These are phyloP conservation scores for Axinella damicornis DNA, from an alignment of 37 sponge, comb jelly and placozoan genomes.

Conservation along the genomic window DNA sequence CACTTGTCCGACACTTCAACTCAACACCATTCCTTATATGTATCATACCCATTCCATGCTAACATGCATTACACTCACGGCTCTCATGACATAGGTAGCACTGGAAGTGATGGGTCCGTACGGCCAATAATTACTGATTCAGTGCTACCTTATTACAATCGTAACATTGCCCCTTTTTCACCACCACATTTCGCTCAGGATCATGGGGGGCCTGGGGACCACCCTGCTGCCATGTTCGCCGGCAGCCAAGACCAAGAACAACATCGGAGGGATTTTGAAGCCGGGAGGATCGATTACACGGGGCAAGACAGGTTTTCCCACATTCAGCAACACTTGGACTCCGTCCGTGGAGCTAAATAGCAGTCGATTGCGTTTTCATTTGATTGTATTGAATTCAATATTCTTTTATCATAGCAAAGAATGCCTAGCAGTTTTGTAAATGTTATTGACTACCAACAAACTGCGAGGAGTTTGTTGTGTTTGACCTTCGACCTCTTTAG, in stretches of 20 bases:
- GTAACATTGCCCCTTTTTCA: background rate
- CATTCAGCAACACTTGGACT: constrained; percentile 21
- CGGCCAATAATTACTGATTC: constrained; percentile 36
- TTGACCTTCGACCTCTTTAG: too few species aligned
- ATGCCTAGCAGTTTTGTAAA: too few species aligned
- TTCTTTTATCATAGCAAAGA: too few species aligned
- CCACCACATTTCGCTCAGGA: constrained; percentile 7
- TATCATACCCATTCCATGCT: background rate
- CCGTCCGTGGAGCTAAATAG: background rate
- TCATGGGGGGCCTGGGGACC: background rate
- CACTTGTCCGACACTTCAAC: too few species aligned
- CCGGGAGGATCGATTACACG: constrained; percentile 38
- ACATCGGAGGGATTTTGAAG: constrained; percentile 18
- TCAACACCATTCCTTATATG: too few species aligned
- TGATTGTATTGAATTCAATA: too few species aligned
- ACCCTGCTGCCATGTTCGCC: background rate
- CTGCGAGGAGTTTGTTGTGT: too few species aligned
- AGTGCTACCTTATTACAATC: constrained; percentile 25
- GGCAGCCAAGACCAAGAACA: too few species aligned
- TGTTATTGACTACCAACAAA: too few species aligned
- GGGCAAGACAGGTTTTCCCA: constrained; percentile 46
- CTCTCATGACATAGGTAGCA: constrained; percentile 3
- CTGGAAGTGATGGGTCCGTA: constrained; percentile 40
- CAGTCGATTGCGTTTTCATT: too few species aligned
- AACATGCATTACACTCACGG: background rate